Evolutionary conservation across 30 jellyfish, hydroid and myxozoan species (phyloP), one percentile per base, ranked within the genome.

Genomic region (Haliclystus octoradiatus): DNA sequence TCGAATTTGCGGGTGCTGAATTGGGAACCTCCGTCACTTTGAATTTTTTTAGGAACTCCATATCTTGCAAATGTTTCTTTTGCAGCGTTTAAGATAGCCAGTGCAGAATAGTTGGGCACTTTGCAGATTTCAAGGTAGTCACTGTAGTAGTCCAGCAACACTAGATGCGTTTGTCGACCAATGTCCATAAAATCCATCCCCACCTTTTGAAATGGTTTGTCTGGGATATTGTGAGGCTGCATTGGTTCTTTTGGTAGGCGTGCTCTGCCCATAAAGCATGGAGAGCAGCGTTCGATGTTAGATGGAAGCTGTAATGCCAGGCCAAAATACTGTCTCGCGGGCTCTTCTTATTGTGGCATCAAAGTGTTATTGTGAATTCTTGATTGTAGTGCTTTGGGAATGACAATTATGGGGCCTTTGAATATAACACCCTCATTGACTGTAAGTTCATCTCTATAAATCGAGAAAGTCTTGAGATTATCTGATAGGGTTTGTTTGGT

Each of bases 361-460:
- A 15, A 32, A 46, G 25, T 76, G 15, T 50, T 70, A 26, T 1
- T 4, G 22, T 22, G 53, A 47, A 46, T 60, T 62, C 69, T 75
- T 33, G 83, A 75, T 31, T 75, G 62, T 33, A 72, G 75, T 72
- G 35, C 69, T 26, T 15, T 74, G 25, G 66, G 75, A 53, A 72
- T 60, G 35, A 31, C 25, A 35, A 72, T 75, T 52, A 68, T 72
- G 40, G 61, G 75, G 61, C 83, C 75, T 62, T 75, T 72, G 83
- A 57, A 72, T 33, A 72, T 34, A 60, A 72, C 68, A 24, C 68
- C 68, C 26, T 72, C 66, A 61, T 72, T 66, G 1, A 72, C 62
- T 52, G 83, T 67, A 57, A 72, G 62, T 72, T 72, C 83, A 72
- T 57, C 83, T 72, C 75, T 60, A 68, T 72, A 68, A 31, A 33